Percentiles rank a stretch among this genome's conserved stretches.
These are phyloP conservation scores for Ypsolopha scabrella DNA, from an alignment of 2,888 invertebrate species.

Conservation along the genomic window DNA sequence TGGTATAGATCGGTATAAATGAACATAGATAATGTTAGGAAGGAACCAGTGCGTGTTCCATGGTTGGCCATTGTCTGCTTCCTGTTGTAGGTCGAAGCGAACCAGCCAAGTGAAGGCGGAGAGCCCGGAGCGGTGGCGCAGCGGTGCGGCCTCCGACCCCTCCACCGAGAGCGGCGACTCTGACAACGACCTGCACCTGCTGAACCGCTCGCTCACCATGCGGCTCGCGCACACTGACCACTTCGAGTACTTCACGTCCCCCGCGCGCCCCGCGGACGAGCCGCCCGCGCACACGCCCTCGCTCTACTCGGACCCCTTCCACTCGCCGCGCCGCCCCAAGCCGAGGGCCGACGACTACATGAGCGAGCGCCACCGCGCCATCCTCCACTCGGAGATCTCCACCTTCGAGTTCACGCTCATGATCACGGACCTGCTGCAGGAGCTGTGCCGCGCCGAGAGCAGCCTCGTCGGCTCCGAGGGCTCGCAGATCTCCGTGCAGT, in stretches of 20 bases:
- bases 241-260: conserved; percentile 72
- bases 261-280: conserved; percentile 28
- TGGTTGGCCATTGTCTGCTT: too few species aligned
- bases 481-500: conserved; percentile 68
- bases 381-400: conserved; percentile 62
- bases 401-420: conserved; percentile 69
- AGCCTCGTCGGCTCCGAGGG: conserved; percentile 62
- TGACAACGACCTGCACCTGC: conserved; percentile 57
- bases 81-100: conserved; percentile 28
- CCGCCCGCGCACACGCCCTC: conserved; percentile 45
- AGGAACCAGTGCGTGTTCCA: too few species aligned
- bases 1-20: too few species aligned
- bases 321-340: conserved; percentile 42
- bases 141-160: conserved; percentile 26
- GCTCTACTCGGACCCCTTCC: conserved; percentile 35
- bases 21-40: too few species aligned
- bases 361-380: conserved; percentile 59
- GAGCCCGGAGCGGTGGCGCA: conserved; percentile 23
- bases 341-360: conserved; percentile 65
- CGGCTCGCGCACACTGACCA: conserved; percentile 72
- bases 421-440: conserved; percentile 67
- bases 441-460: conserved; percentile 64
- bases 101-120: conserved; percentile 28
- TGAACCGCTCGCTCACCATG: conserved; percentile 63
- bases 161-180: conserved; percentile 60